Conservation (phyloP, 1,140 invertebrate genomes). For the Zaprionus vittiger region DNA sequence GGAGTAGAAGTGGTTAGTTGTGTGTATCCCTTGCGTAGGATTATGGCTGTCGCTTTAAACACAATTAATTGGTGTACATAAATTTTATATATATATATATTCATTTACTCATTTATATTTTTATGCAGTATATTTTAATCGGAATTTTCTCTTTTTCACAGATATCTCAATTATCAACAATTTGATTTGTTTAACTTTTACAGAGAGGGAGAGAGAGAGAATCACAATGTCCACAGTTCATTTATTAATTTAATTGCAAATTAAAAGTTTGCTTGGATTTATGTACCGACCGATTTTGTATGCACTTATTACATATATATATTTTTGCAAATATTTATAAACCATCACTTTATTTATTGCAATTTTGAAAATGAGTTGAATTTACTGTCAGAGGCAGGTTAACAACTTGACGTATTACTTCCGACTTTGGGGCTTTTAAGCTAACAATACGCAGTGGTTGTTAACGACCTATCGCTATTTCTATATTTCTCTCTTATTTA, state of each 20-base stretch:
- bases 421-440: not conserved
- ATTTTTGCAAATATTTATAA: not conserved
- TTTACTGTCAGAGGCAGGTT: not conserved
- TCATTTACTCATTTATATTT: not conserved
- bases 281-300: not conserved
- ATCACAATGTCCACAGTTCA: not conserved
- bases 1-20: not conserved
- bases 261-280: not conserved
- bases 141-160: not conserved
- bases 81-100: not conserved
- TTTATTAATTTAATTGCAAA: not conserved
- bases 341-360: not conserved
- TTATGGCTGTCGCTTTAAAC: not conserved
- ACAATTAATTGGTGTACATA: not conserved
- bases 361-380: not conserved
- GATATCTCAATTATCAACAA: not conserved
- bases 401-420: conserved; percentile 7
- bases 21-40: conserved; percentile 2
- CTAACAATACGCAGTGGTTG: conserved; percentile 7
- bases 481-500: conserved; percentile 1
- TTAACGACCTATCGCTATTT: not conserved
- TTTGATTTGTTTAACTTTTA: not conserved
- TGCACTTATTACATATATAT: not conserved
- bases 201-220: not conserved
- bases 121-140: not conserved